Percentiles rank a stretch among this genome's conserved stretches.
Evolutionary conservation across 2,113 vertebrate species (phyloP).

Genomic region (Anarrhichthys ocellatus): DNA sequence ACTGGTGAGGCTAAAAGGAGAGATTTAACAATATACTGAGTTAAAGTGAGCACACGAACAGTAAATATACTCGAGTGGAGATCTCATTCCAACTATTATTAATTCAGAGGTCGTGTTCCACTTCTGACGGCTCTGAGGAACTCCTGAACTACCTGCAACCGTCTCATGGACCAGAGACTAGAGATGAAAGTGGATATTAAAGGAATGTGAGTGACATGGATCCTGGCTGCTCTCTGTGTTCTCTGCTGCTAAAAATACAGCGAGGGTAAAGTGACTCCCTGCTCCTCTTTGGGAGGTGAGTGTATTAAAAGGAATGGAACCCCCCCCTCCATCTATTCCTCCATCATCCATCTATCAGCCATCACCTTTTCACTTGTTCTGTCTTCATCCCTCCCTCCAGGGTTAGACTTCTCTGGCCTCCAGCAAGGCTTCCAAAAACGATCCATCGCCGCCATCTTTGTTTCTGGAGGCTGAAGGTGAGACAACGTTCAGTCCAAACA

Average conservation of each 20-base stretch:
- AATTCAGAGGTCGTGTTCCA: background rate
- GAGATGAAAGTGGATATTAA: background rate
- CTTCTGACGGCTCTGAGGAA: background rate
- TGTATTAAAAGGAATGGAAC: slow-evolving; percentile 60
- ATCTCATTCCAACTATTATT: background rate
- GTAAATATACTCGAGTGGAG: background rate
- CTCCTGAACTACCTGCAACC: background rate
- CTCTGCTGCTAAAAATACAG: slow-evolving; percentile 65
- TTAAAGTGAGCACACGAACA: rapidly evolving
- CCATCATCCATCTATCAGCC: slow-evolving; percentile 41
- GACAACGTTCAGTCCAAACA: no score
- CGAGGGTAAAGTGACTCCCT: slow-evolving; percentile 58
- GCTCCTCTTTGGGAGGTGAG: slow-evolving; percentile 56
- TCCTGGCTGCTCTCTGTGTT: slow-evolving; percentile 30
- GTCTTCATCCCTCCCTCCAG: slow-evolving; percentile 47
- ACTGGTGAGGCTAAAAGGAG: slow-evolving; percentile 30
- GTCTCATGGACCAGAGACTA: background rate
- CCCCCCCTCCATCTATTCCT: slow-evolving; percentile 9
- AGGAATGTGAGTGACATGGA: slow-evolving; percentile 40
- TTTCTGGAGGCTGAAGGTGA: background rate
- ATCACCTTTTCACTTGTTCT: slow-evolving; percentile 54
- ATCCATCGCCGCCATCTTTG: slow-evolving; percentile 18
- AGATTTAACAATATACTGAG: background rate
- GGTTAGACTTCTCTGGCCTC: slow-evolving; percentile 6
- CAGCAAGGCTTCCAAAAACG: background rate